Conservation (phyloP, 1,140 invertebrate genomes). For the Neodiprion lecontei region DNA sequence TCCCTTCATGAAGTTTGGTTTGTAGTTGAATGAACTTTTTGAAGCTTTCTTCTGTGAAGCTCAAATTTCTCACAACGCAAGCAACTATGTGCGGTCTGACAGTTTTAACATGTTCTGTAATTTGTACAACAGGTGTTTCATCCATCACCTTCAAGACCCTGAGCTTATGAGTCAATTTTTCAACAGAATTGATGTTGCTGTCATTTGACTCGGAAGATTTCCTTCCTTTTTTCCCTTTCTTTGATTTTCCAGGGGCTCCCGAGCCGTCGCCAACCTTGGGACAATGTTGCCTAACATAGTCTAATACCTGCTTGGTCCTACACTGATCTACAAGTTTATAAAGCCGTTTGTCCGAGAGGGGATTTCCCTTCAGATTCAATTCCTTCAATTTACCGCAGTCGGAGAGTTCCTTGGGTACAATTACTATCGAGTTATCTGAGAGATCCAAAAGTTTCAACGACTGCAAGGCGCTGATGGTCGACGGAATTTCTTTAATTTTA, state of each 20-base stretch:
- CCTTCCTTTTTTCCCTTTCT: conserved; percentile 62
- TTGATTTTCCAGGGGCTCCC: conserved; percentile 44
- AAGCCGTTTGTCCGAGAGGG: conserved; percentile 74
- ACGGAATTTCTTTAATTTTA: conserved; percentile 69
- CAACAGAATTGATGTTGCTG: conserved; percentile 32
- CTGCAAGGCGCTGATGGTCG: conserved; percentile 64
- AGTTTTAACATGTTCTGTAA: conserved; percentile 63
- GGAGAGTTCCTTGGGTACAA: conserved; percentile 46
- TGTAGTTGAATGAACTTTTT: conserved; percentile 84
- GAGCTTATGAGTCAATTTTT: conserved; percentile 45
- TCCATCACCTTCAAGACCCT: conserved; percentile 67
- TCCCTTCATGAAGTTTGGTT: conserved; percentile 79
- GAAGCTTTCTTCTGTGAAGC: conserved; percentile 70
- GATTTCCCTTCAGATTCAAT: conserved; percentile 74
- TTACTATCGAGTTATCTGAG: conserved; percentile 69
- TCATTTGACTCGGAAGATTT: conserved; percentile 47
- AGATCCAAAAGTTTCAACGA: conserved; percentile 76
- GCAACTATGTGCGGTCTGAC: conserved; percentile 76
- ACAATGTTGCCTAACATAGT: conserved; percentile 73
- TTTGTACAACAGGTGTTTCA: conserved; percentile 62
- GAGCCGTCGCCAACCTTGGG: conserved; percentile 52
- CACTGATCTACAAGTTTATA: conserved; percentile 76
- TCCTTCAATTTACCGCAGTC: conserved; percentile 57
- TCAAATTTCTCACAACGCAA: conserved; percentile 73
- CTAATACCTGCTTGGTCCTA: conserved; percentile 71